Base-by-base conservation (phyloP, 2,888 invertebrate species). In the Protophormia terraenovae region DNA sequence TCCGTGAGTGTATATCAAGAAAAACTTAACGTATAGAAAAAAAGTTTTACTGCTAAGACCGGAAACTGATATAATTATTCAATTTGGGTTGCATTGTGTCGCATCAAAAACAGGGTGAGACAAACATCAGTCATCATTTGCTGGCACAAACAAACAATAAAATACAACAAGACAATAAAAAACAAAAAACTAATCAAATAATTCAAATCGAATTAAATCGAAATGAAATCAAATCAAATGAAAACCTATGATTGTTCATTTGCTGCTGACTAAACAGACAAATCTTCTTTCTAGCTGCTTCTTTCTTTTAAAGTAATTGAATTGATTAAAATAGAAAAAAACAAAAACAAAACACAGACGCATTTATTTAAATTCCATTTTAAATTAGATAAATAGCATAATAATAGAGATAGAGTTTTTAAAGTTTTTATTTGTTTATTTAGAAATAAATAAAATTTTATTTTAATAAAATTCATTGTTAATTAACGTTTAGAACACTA, bases 61-160 rank as follows among this genome's bases (percentile, higher is more conserved):
- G 85, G 85, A 85, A 79, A 82, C 75, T 78, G 69, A 71, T 75
- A 82, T 82, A 85, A 85, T 85, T 85, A 82, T 82, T 79, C 82
- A 85, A 78, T 82, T 82, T 82, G 47, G 82, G 64, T 79, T 85
- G 85, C 71, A 85, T 85, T 85, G 82, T 85, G 47, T 71, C 76
- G 71, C 78, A 82, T 79, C 64, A 62, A 82, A n/a, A 85, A 82
- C 82, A 78, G 85, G 85, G 85, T 64, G 82, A 85, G 72, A 80
- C 85, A 81, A 80, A 14, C 73, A 82, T 78, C 82, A 85, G 78
- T 82, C 78, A 85, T 82, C 82, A 69, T 85, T 79, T 75, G 64
- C 80, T 62, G 67, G 55, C 35, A 55, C 72, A 77, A 58, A 64
- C 69, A 83, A 69, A 55, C 45, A 27, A 35, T 14, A 19, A 8